Conservation (phyloP, 1,140 invertebrate species). For the Zaprionus inermis region DNA sequence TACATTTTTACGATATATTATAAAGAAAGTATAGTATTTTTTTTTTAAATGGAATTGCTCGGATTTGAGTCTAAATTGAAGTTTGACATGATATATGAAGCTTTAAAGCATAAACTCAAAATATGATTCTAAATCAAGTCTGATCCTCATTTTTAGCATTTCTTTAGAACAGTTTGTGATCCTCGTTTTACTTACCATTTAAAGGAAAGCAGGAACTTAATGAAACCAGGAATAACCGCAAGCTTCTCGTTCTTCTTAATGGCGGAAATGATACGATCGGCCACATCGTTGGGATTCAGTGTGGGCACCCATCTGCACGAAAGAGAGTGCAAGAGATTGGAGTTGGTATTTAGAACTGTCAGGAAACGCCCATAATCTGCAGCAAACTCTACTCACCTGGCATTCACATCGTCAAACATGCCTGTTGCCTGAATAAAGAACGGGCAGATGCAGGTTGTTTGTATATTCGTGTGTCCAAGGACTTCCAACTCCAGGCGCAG, state of each 20-base stretch:
- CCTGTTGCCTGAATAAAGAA: constrained; percentile 96
- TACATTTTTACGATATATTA: neutral
- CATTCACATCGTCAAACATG: constrained; percentile 96
- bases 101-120: no score
- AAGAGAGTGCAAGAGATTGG: constrained; percentile 12
- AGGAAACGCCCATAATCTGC: constrained; percentile 16
- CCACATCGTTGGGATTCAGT: constrained; percentile 93
- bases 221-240: constrained; percentile 91
- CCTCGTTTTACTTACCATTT: constrained; percentile 87
- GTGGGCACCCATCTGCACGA: constrained; percentile 90
- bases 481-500: constrained; percentile 90
- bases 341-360: neutral
- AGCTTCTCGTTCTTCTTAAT: constrained; percentile 92
- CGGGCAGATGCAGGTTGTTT: constrained; percentile 96
- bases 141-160: neutral
- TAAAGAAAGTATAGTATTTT: neutral
- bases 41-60: no score
- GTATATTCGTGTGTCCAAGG: constrained; percentile 89
- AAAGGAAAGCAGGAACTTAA: constrained; percentile 87
- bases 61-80: no score
- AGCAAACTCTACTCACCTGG: constrained; percentile 87
- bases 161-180: constrained; percentile 10
- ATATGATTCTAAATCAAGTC: neutral
- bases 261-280: constrained; percentile 91
- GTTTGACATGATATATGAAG: no score